phyloP scores from a whole-genome alignment of 2,888 invertebrate species.

The Seira ritae region DNA sequence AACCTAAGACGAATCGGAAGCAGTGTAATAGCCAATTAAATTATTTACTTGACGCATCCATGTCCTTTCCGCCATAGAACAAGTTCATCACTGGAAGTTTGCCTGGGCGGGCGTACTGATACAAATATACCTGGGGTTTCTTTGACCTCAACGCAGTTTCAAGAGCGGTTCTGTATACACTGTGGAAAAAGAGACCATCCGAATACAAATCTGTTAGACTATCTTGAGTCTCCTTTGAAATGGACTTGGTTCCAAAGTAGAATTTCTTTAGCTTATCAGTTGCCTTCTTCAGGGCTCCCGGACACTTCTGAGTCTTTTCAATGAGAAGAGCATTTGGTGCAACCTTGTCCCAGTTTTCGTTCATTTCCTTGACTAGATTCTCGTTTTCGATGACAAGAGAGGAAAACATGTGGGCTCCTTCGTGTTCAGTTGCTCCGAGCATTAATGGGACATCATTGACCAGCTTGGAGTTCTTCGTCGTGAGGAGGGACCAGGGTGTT shows the following conservation, averaged over 20 bases:
- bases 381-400: no score
- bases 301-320: not conserved
- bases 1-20: no score
- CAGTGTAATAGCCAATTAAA: no score
- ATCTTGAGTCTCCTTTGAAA: conserved; percentile 18
- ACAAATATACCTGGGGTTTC: conserved; percentile 32
- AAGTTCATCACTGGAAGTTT: conserved; percentile 16
- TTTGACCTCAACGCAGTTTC: conserved; percentile 19
- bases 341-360: conserved; percentile 21
- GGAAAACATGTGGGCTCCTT: conserved; percentile 20
- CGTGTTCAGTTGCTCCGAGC: conserved; percentile 38
- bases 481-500: not conserved
- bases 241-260: conserved; percentile 35
- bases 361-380: no score
- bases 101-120: conserved; percentile 44
- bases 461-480: not conserved
- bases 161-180: conserved; percentile 7
- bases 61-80: not conserved
- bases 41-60: not conserved
- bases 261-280: conserved; percentile 28
- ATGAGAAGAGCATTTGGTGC: conserved; percentile 13
- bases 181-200: conserved; percentile 25
- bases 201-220: not conserved
- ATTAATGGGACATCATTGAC: conserved; percentile 20
- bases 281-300: no score